Evolutionary conservation across 2,888 invertebrate genomes (phyloP), one percentile per base, ranked within the genome.

Genomic region (Diadromus collaris): DNA sequence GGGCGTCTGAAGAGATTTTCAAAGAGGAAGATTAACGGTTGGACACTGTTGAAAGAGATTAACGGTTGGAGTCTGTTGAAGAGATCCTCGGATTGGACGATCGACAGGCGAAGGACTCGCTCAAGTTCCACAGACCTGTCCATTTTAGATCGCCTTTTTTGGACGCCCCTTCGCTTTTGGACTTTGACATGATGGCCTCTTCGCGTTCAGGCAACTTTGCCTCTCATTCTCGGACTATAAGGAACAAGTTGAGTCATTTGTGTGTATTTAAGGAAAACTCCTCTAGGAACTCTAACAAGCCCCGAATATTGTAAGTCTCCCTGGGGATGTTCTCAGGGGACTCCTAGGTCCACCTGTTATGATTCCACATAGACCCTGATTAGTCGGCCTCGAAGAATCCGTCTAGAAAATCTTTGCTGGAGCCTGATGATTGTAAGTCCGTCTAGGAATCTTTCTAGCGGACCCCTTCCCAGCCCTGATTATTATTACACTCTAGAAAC

Each of bases 191-290:
- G n/a, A 5, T 46, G 19, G n/a, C 7, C 48, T 48, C 19, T 6
- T 46, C 19, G 19, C 21, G 9, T 19, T 34, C 34, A 21, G 7
- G 29, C 29, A 44, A 29, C 9, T 32, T 6, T 6, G 2, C 56
- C 69, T 41, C 51, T 51, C 38, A 48, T 46, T 27, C 9, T 51
- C 16, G 6, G 67, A 68, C 68, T 13, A 19, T 46, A 58, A 21
- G 9, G 19, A 48, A 48, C 34, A 9, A 34, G 9, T 34, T 9
- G 34, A 34, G 34, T 34, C 34, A 1, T 2, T 34, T 34, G 34
- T 1, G 34, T 34, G 34, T 34, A 34, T 9, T 34, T 9, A 9
- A 9, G 9, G 7, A 34, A 34, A 9, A 34, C 2, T 9, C 9
- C 9, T 34, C 34, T 9, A 34, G 7, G 34, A 34, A 34, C 34